Evolutionary conservation across 2,888 invertebrate species (phyloP).

Genomic region (Lithosia quadra): DNA sequence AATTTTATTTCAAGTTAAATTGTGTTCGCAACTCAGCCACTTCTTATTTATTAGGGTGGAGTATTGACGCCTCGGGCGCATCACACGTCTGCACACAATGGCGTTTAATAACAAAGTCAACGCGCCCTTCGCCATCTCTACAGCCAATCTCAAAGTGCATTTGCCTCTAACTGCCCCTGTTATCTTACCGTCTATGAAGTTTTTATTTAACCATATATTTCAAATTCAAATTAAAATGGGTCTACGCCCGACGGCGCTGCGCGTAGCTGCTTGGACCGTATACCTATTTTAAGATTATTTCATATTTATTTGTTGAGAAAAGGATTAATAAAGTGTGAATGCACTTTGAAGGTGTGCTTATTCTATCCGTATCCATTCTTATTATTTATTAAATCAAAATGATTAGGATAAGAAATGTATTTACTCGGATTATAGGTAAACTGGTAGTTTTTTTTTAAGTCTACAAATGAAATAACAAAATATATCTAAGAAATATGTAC

Average conservation of each 20-base stretch:
- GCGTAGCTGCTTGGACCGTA: neutral
- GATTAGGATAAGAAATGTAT: neutral
- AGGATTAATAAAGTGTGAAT: neutral
- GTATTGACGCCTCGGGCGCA: conserved; percentile 68
- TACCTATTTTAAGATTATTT: conserved; percentile 4
- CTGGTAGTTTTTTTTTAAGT: too few relatives aligned
- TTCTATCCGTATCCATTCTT: neutral
- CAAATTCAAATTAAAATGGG: neutral
- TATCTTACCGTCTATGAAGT: conserved; percentile 46
- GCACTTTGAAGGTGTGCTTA: neutral
- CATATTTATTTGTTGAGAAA: neutral
- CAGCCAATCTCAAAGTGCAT: conserved; percentile 72
- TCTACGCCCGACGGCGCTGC: neutral
- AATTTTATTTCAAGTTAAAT: conserved; percentile 86
- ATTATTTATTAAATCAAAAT: neutral
- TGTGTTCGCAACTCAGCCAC: conserved; percentile 79
- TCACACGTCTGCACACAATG: conserved; percentile 61
- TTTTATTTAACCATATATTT: conserved; percentile 47
- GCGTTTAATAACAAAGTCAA: conserved; percentile 70
- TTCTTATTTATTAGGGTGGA: conserved; percentile 77
- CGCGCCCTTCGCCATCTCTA: conserved; percentile 70
- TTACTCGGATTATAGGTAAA: neutral
- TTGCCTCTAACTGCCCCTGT: conserved; percentile 59
- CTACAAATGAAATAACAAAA: too few relatives aligned
- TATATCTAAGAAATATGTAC: too few relatives aligned